Evolutionary conservation across 1,140 invertebrate genomes (phyloP).

Genomic region (Nylanderia fulva): DNA sequence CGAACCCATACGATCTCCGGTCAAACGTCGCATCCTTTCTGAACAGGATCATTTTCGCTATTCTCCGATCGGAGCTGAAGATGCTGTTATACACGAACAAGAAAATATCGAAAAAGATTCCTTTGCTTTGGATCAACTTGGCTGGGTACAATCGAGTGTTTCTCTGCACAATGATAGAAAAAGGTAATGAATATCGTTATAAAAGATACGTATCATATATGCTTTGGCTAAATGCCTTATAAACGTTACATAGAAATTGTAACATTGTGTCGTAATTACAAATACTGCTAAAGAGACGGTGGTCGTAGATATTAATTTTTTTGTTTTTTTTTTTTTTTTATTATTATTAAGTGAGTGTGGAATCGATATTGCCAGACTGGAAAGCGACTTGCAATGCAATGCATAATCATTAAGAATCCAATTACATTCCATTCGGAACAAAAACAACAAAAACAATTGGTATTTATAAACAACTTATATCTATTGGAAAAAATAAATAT

Average conservation of each 20-base stretch:
- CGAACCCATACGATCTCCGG: slow-evolving; percentile 83
- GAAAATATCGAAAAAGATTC: slow-evolving; percentile 75
- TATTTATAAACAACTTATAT: slow-evolving; percentile 7
- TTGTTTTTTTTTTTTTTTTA: neutral
- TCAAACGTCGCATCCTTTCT: slow-evolving; percentile 82
- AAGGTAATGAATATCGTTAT: slow-evolving; percentile 75
- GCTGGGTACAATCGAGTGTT: slow-evolving; percentile 77
- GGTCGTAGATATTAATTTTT: neutral
- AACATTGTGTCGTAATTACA: neutral
- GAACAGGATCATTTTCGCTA: slow-evolving; percentile 81
- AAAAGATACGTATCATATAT: neutral
- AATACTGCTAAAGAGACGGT: neutral
- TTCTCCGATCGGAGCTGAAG: slow-evolving; percentile 75
- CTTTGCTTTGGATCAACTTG: slow-evolving; percentile 77
- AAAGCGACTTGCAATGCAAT: neutral
- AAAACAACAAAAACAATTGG: neutral
- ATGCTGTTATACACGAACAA: slow-evolving; percentile 40
- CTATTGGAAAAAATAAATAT: slow-evolving; percentile 2
- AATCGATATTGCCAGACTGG: neutral
- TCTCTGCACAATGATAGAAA: slow-evolving; percentile 83
- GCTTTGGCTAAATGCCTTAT: neutral
- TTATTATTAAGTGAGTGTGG: neutral
- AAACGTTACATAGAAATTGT: neutral
- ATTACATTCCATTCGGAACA: no score
- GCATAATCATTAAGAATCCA: neutral